Conservation (phyloP, 2,113 vertebrate genomes). For the Candoia aspera region DNA sequence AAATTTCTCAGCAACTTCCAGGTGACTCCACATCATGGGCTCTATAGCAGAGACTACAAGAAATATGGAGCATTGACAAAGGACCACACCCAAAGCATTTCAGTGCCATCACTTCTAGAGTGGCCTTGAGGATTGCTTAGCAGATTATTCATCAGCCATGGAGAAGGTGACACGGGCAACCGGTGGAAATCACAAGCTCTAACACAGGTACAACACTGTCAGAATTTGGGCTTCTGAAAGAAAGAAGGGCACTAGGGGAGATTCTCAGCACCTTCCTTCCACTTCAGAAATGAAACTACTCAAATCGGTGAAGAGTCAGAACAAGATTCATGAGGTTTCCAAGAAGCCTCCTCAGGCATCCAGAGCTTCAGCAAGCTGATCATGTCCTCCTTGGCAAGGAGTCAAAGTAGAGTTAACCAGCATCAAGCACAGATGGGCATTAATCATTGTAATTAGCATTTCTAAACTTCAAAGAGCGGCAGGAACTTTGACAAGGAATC, state of each 20-base stretch:
- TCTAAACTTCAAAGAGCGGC: background rate
- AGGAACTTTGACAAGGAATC: background rate
- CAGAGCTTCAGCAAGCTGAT: background rate
- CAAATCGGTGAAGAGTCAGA: background rate
- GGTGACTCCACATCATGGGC: too few relatives aligned
- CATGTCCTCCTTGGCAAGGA: background rate
- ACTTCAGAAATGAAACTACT: background rate
- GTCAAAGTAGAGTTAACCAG: background rate
- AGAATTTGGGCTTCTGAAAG: too few relatives aligned
- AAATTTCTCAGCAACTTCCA: too few relatives aligned
- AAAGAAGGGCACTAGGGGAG: too few relatives aligned
- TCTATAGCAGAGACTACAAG: too few relatives aligned
- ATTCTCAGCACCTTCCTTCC: background rate
- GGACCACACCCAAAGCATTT: background rate
- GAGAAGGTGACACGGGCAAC: too few relatives aligned
- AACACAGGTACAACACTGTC: too few relatives aligned
- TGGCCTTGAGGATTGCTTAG: too few relatives aligned
- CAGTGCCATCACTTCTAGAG: too few relatives aligned
- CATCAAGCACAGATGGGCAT: background rate
- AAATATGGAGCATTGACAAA: background rate
- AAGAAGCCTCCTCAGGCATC: background rate
- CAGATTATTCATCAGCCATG: too few relatives aligned
- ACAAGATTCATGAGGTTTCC: background rate
- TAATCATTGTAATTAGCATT: background rate
- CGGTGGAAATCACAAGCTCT: too few relatives aligned